Percentiles rank a stretch among this genome's conserved stretches.
These are phyloP conservation scores for Callocephalon fimbriatum DNA, from an alignment of 2,113 vertebrate species.

Conservation along the genomic window DNA sequence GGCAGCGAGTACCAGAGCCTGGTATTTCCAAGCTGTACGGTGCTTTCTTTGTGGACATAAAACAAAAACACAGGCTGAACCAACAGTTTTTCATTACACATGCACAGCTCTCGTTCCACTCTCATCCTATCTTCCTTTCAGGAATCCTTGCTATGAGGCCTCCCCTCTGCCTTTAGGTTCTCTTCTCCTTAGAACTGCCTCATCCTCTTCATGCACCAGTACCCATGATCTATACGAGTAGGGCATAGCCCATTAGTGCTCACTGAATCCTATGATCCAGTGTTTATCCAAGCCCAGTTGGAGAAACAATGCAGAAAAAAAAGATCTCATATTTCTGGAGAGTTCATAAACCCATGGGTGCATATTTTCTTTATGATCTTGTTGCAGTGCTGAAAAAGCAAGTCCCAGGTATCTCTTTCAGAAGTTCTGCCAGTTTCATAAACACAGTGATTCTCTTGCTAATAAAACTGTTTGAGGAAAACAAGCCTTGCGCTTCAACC, in stretches of 20 bases:
- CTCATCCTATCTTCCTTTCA: neutral
- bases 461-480: neutral
- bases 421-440: neutral
- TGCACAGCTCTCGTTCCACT: neutral
- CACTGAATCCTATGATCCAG: neutral
- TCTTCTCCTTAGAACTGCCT: neutral
- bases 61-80: neutral
- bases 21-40: neutral
- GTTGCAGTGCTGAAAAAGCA: neutral
- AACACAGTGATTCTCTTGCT: neutral
- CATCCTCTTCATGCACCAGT: neutral
- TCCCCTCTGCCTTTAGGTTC: neutral
- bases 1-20: neutral
- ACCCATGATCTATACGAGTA: neutral
- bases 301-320: neutral
- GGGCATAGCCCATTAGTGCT: neutral
- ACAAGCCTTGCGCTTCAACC: neutral
- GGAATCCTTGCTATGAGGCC: neutral
- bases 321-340: neutral
- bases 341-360: neutral
- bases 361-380: neutral
- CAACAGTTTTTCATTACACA: neutral
- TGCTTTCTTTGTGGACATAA: neutral
- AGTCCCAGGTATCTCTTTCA: neutral
- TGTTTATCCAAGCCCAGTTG: neutral